Percentiles rank a stretch among this genome's conserved stretches.
Evolutionary conservation across 2,797 vertebrate species (phyloP).

Genomic region (Pogoniulus pusillus): DNA sequence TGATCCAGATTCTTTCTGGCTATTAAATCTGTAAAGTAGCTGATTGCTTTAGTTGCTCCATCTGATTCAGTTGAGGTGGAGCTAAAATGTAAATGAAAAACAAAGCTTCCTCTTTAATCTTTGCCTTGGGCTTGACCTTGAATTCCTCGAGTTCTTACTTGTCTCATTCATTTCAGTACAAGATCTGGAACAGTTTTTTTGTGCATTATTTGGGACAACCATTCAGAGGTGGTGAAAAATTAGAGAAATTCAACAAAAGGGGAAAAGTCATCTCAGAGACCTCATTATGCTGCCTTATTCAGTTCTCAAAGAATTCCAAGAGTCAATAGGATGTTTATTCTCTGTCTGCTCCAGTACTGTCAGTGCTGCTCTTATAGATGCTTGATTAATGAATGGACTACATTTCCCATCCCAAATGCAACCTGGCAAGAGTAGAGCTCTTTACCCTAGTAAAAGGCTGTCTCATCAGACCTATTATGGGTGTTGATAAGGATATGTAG

Average conservation of each 20-base stretch:
- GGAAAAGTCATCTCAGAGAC: not conserved
- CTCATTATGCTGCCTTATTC: not conserved
- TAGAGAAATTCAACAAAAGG: not conserved
- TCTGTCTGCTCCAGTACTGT: not conserved
- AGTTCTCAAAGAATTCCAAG: not conserved
- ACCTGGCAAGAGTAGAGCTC: not conserved
- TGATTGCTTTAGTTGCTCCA: not conserved
- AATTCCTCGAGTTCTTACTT: slow-evolving; percentile 41
- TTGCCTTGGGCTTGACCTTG: slow-evolving; percentile 34
- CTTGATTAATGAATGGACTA: not conserved
- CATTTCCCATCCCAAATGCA: not conserved
- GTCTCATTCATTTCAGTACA: not conserved
- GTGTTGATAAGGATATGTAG: not conserved
- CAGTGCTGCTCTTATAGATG: not conserved
- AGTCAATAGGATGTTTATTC: not conserved
- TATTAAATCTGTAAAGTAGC: slow-evolving; percentile 1
- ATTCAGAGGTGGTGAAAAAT: not conserved
- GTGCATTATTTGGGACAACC: not conserved
- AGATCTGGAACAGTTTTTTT: not conserved
- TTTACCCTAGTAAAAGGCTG: not conserved
- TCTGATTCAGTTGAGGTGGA: not conserved
- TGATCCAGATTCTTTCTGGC: not conserved
- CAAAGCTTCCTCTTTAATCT: slow-evolving; percentile 22
- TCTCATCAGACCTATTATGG: not conserved
- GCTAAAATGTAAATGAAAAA: slow-evolving; percentile 29